Base-by-base conservation (phyloP, 2,888 invertebrate species). In the Caenorhabditis wallacei region DNA sequence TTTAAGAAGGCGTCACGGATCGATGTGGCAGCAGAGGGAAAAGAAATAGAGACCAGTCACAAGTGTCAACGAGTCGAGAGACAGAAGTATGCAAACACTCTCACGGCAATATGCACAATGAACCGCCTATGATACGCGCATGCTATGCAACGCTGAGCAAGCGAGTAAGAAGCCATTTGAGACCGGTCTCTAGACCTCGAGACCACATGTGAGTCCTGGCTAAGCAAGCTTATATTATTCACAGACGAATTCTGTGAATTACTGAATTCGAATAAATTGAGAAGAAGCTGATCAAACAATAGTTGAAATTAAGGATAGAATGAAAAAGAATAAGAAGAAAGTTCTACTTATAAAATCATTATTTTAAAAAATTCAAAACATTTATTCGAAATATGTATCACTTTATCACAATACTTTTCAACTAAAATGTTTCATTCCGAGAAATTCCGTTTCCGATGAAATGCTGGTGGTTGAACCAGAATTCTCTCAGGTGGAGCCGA, bases 401-500 rank as follows among this genome's bases (percentile, higher is more conserved):
- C n/a, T n/a, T n/a, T n/a, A n/a, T n/a, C n/a, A n/a, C n/a, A n/a
- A n/a, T n/a, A n/a, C n/a, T n/a, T n/a, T n/a, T n/a, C n/a, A n/a
- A n/a, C n/a, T n/a, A n/a, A n/a, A n/a, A n/a, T n/a, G n/a, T n/a
- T 57, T 74, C 18, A 76, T 53, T 81, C 81, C 3, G 75, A 75
- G 0, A n/a, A 48, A 57, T 53, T 53, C 30, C 76, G 20, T n/a
- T 51, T 26, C 8, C 66, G 46, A 20, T 54, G 20, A 22, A 18
- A 26, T 0, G n/a, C 30, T 8, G 53, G 35, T 5, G 57, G 51
- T 40, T 64, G 24, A 3, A 24, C 18, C 16, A 48, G 37, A 35
- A 64, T 57, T 20, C 75, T 46, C 35, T 70, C 71, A 13, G 82
- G 82, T 1, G 82, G 82, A 10, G 82, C 82, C 1, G 82, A 82